Evolutionary conservation across 2,113 vertebrate genomes (phyloP), one percentile per base, ranked within the genome.

Genomic region (Noturus placidus): DNA sequence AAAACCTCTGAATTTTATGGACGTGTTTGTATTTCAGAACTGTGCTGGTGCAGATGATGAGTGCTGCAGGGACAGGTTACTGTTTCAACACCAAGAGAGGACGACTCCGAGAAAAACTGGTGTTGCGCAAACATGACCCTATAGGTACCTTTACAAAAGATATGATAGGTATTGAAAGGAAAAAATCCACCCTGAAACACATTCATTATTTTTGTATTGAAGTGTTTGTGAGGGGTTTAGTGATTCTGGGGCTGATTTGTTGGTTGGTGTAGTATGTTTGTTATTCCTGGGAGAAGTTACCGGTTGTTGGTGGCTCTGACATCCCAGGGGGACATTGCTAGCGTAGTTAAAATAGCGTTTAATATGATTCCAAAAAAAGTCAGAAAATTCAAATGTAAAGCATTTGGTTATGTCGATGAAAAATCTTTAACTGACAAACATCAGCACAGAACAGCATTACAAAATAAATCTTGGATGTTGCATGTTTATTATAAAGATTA

Each of bases 41-140:
- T 42, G 33, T 99, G 85, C 93, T 99, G 93, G 97, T 99, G 91
- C 97, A 95, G 94, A 97, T 99, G 97, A 11, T 97, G 85, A 99
- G 98, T 38, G 96, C 97, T 1, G 98, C 98, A 0, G 97, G 98
- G 81, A 98, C 97, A 0, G 97, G 97, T 77, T 97, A 93, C 91
- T 91, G 87, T 89, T 98, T 97, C 92, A 99, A 99, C 89, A 61
- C 95, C 9, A 97, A 96, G 94, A 96, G 97, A 81, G 95, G 93
- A 69, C 96, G 97, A 5, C 93, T 97, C 0, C 91, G 93, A 88
- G 97, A 99, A 2, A 99, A 99, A 77, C 88, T 99, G 91, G 95
- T 97, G 85, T 84, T 98, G 5, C 92, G 97, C 54, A 97, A 94
- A 93, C 96, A 97, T 0, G 98, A 99, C 93, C 98, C 97, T 5